These are phyloP conservation scores for Zootermopsis nevadensis DNA, from an alignment of 2,888 invertebrate species.

Conservation along the genomic window DNA sequence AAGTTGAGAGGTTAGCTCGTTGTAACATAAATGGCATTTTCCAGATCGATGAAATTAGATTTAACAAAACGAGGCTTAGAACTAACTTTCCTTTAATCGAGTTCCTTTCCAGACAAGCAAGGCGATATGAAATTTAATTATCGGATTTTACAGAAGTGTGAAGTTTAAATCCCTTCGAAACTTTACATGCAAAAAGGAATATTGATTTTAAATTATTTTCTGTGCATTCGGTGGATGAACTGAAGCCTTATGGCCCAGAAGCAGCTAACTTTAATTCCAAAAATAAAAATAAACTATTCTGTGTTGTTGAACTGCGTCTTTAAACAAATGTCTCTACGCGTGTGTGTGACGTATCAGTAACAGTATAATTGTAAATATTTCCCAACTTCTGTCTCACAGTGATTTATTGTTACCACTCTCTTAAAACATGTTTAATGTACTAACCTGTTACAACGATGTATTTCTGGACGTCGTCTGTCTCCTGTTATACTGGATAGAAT, in stretches of 20 bases:
- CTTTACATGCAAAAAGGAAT: slow-evolving; percentile 2
- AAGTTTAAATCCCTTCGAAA: slow-evolving; percentile 7
- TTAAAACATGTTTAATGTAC: too few species aligned
- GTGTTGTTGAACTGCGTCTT: too few species aligned
- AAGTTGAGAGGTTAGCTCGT: not conserved
- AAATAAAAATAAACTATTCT: too few species aligned
- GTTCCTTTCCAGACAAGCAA: not conserved
- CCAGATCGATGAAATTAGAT: slow-evolving; percentile 15
- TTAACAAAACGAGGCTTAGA: not conserved
- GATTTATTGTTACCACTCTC: too few species aligned
- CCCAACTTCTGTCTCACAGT: too few species aligned
- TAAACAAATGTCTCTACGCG: too few species aligned
- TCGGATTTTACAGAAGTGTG: slow-evolving; percentile 14
- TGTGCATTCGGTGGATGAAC: not conserved
- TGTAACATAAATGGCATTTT: slow-evolving; percentile 13
- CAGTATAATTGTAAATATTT: too few species aligned
- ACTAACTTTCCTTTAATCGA: slow-evolving; percentile 3
- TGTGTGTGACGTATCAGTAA: too few species aligned
- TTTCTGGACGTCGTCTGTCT: too few species aligned
- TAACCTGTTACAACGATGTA: too few species aligned
- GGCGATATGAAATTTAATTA: slow-evolving; percentile 21
- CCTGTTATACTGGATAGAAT: too few species aligned
- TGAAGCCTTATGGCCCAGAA: not conserved
- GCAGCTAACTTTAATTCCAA: too few species aligned
- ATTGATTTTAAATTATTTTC: not conserved